These are phyloP conservation scores for Limenitis camilla DNA, from an alignment of 2,888 invertebrate genomes.

Conservation along the genomic window DNA sequence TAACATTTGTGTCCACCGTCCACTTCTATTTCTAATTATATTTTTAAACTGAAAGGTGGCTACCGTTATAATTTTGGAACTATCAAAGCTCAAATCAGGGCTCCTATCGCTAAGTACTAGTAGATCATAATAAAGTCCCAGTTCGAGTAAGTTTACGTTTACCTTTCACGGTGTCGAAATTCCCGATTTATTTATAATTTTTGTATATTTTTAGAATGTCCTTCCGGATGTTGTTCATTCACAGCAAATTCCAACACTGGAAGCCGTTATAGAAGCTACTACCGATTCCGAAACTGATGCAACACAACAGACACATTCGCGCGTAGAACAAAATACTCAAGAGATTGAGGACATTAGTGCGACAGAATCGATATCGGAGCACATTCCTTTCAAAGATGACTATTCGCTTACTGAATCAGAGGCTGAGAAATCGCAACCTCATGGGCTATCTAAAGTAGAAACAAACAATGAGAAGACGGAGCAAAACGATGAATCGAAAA, in stretches of 20 bases:
- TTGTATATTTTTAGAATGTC: constrained; percentile 71
- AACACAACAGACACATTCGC: constrained; percentile 26
- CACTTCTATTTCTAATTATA: constrained; percentile 18
- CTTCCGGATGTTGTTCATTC: constrained; percentile 73
- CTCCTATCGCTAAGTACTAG: neutral
- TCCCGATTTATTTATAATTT: constrained; percentile 37
- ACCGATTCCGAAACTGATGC: constrained; percentile 35
- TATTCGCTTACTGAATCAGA: constrained; percentile 50
- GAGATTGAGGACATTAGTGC: constrained; percentile 42
- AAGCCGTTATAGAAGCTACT: constrained; percentile 39
- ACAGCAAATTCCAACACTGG: constrained; percentile 59
- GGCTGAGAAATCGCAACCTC: constrained; percentile 29
- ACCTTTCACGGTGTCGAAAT: constrained; percentile 12
- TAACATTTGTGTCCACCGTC: constrained; percentile 14
- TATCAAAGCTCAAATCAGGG: neutral
- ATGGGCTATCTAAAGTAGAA: constrained; percentile 36
- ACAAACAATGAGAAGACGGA: constrained; percentile 16
- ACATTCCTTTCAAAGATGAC: constrained; percentile 56
- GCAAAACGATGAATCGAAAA: constrained; percentile 25
- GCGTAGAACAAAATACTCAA: constrained; percentile 16
- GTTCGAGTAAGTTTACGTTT: neutral
- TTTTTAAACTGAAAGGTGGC: constrained; percentile 21
- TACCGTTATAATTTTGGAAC: neutral
- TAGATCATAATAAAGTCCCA: neutral
- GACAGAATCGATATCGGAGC: constrained; percentile 64